Evolutionary conservation across 2,113 vertebrate genomes (phyloP).

Genomic region (Malurus alboscapulatus): DNA sequence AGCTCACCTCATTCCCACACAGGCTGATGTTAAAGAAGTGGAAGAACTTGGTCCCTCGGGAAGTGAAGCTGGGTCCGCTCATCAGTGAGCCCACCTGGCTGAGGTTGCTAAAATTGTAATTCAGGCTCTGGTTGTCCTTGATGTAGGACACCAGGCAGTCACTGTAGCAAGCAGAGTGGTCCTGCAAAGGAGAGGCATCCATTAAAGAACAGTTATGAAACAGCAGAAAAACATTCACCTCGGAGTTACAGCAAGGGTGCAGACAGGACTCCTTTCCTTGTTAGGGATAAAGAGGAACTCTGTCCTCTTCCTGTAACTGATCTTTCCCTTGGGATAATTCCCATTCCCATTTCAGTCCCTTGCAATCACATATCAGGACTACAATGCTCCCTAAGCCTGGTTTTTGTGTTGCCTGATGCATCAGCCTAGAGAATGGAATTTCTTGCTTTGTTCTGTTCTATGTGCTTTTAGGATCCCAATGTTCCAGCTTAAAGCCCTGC

Average conservation of each 20-base stretch:
- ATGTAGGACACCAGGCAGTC: constrained; percentile 85
- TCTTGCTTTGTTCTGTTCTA: not conserved
- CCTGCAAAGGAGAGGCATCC: constrained; percentile 72
- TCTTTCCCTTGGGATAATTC: not conserved
- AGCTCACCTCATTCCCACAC: constrained; percentile 89
- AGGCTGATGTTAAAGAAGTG: constrained; percentile 96
- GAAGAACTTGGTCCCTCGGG: constrained; percentile 95
- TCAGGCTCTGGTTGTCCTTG: constrained; percentile 83
- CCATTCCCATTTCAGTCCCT: not conserved
- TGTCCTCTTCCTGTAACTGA: not conserved
- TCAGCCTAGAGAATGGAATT: not conserved
- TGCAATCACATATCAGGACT: not conserved
- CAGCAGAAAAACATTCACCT: not conserved
- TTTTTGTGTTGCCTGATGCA: not conserved
- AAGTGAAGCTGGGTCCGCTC: constrained; percentile 95
- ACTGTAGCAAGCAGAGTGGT: constrained; percentile 90
- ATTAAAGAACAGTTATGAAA: not conserved
- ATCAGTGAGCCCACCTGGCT: constrained; percentile 83
- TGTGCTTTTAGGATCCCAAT: not conserved
- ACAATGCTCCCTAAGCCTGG: not conserved
- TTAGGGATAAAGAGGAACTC: not conserved
- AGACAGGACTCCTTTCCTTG: not conserved
- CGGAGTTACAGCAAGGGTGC: not conserved
- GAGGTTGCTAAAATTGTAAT: constrained; percentile 86
- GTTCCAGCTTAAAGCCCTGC: not conserved